A percentile compares a stretch with the other conserved stretches of the same genome.
phyloP scores from a whole-genome alignment of 1,140 invertebrate genomes.

The Physella acuta region DNA sequence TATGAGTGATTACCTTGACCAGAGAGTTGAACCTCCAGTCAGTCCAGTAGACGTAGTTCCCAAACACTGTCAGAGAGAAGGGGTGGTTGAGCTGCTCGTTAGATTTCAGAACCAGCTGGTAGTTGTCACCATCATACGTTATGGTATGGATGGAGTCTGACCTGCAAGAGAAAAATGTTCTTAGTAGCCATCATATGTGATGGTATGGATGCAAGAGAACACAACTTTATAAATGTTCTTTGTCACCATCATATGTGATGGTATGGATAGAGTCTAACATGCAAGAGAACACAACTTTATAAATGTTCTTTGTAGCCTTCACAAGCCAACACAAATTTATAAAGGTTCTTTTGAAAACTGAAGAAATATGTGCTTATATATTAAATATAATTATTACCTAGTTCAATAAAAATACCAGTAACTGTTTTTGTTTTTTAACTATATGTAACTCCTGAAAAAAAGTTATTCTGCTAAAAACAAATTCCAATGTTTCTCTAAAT shows the following conservation, averaged over 20 bases:
- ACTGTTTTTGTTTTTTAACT: too few relatives aligned
- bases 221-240: too few relatives aligned
- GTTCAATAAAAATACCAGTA: too few relatives aligned
- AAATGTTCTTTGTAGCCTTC: neutral
- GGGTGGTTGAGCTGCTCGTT: constrained; percentile 72
- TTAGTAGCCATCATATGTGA: neutral
- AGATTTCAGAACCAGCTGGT: constrained; percentile 62
- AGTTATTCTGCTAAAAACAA: too few relatives aligned
- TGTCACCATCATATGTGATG: constrained; percentile 67
- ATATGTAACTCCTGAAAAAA: too few relatives aligned
- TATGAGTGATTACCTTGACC: constrained; percentile 66
- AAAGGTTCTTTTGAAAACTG: too few relatives aligned
- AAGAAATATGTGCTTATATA: too few relatives aligned
- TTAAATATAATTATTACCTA: too few relatives aligned
- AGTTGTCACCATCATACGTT: constrained; percentile 66
- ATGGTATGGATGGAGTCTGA: constrained; percentile 84
- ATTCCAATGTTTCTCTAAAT: too few relatives aligned
- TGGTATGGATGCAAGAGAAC: too few relatives aligned
- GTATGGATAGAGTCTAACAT: constrained; percentile 85
- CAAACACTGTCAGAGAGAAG: constrained; percentile 84
- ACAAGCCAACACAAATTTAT: too few relatives aligned
- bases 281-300: too few relatives aligned
- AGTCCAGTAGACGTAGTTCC: constrained; percentile 84
- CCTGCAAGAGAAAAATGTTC: constrained; percentile 56
- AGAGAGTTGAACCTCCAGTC: constrained; percentile 90